A percentile compares a stretch with the other conserved stretches of the same genome.
These are phyloP conservation scores for Caenorhabditis inopinata DNA, from an alignment of 1,140 invertebrate species.

Conservation along the genomic window DNA sequence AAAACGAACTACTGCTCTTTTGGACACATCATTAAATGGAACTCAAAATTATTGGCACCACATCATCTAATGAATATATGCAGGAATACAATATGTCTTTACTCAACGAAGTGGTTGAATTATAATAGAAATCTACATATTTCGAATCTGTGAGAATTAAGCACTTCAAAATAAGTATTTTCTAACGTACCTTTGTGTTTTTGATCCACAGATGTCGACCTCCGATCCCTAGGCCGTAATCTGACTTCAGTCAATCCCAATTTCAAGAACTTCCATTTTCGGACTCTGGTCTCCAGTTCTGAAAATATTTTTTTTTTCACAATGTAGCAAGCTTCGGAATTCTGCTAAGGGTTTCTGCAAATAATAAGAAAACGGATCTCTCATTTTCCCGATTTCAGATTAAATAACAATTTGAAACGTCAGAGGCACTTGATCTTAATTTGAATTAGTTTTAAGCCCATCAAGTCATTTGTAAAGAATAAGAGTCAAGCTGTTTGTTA, in stretches of 20 bases:
- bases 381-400: not conserved
- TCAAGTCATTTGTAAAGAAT: too few species aligned
- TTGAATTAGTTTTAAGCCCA: not conserved
- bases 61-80: too few species aligned
- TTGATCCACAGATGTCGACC: conserved; percentile 19
- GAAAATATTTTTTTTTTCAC: not conserved
- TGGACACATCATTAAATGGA: too few species aligned
- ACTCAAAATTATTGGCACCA: too few species aligned
- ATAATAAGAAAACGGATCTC: too few species aligned
- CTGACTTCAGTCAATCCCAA: conserved; percentile 22
- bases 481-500: too few species aligned
- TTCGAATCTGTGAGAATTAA: too few species aligned
- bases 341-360: not conserved
- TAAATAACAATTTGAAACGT: not conserved
- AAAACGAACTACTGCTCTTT: too few species aligned
- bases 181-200: conserved; percentile 22
- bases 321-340: not conserved
- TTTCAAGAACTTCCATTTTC: conserved; percentile 35
- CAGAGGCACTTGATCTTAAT: not conserved
- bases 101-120: too few species aligned
- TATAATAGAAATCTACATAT: too few species aligned
- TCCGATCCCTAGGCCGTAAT: not conserved
- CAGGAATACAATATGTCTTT: not conserved
- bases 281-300: conserved; percentile 7
- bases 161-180: too few species aligned